Base-by-base conservation (phyloP, 1,140 invertebrate genomes). In the Diabrotica virgifera region DNA sequence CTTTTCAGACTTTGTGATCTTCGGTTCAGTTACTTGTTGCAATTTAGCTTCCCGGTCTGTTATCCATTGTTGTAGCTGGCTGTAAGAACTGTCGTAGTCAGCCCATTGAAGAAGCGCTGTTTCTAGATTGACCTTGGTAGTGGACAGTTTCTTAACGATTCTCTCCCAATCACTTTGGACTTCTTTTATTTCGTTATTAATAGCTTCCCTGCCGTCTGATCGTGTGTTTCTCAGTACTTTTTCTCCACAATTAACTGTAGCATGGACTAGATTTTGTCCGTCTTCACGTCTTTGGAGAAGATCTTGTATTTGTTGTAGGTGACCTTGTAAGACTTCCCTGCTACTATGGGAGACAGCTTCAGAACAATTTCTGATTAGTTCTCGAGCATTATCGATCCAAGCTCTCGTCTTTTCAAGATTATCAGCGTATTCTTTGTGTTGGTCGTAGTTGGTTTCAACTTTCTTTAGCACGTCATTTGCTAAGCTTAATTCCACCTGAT, bases 21-120 rank as follows among this genome's bases (percentile, higher is more conserved):
- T 93, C 69, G 90, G 89, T 75, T 94, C 93, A 76, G 90, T 92
- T 9, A 95, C 91, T 83, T 96, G 90, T 81, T 95, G 93, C n/a
- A 97, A 78, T 82, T 96, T 94, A 0, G 92, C 91, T 81, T 97
- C 94, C 68, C 94, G 86, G 72, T 97, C 95, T 46, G 87, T 90
- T n/a, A 98, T 93, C 94, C 95, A 97, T 83, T 96, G 91, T 76
- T 95, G 89, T 5, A 97, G 80, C 74, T 96, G 93, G 10, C 90
- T 89, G 71, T 95, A 95, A 12, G 92, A 94, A 14, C 92, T 93
- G 75, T 91, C 95, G 76, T 96, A 96, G 77, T 96, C 95, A n/a
- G 93, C 92, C 94, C 94, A 96, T 85, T 96, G 93, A 2, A 97
- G 79, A 7, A 98, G 82, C 75, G 89, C 91, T 0, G 94, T 95